These are phyloP conservation scores for Clinocottus analis DNA, from an alignment of 2,113 vertebrate species.

Conservation along the genomic window DNA sequence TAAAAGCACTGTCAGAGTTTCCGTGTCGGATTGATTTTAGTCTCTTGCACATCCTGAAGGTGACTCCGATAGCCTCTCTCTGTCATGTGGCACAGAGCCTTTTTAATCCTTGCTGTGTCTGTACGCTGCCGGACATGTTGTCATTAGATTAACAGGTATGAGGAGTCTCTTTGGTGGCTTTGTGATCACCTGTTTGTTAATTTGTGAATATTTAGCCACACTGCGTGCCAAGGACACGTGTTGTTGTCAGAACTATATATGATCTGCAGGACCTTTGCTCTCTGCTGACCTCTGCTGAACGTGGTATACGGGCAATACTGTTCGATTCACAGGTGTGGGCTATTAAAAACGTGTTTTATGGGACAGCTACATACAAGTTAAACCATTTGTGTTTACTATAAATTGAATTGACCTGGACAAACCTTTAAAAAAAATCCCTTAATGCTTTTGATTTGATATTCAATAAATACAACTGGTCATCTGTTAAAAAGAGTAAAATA, in stretches of 20 bases:
- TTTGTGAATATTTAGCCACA: slow-evolving; percentile 68
- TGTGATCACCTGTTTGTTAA: slow-evolving; percentile 79
- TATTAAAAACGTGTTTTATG: neutral
- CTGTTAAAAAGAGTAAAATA: neutral
- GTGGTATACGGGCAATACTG: neutral
- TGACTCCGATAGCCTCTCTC: slow-evolving; percentile 61
- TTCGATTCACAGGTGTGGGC: neutral
- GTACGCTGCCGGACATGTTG: slow-evolving; percentile 63
- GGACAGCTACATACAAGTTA: neutral
- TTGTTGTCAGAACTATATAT: slow-evolving; percentile 15
- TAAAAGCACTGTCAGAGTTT: slow-evolving; percentile 68
- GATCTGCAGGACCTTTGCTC: slow-evolving; percentile 44
- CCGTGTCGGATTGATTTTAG: slow-evolving; percentile 70
- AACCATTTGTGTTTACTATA: neutral
- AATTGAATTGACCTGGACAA: neutral
- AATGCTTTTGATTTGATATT: neutral
- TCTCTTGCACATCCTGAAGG: slow-evolving; percentile 77
- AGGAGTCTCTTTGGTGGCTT: slow-evolving; percentile 63
- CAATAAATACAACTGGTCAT: neutral
- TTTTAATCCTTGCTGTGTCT: slow-evolving; percentile 64
- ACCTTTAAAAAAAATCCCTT: neutral
- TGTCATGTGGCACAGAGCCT: slow-evolving; percentile 54
- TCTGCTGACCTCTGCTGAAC: slow-evolving; percentile 52
- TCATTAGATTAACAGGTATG: slow-evolving; percentile 78
- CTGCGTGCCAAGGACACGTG: slow-evolving; percentile 52